These are phyloP conservation scores for Dissostichus mawsoni DNA, from an alignment of 2,113 vertebrate species.

Conservation along the genomic window DNA sequence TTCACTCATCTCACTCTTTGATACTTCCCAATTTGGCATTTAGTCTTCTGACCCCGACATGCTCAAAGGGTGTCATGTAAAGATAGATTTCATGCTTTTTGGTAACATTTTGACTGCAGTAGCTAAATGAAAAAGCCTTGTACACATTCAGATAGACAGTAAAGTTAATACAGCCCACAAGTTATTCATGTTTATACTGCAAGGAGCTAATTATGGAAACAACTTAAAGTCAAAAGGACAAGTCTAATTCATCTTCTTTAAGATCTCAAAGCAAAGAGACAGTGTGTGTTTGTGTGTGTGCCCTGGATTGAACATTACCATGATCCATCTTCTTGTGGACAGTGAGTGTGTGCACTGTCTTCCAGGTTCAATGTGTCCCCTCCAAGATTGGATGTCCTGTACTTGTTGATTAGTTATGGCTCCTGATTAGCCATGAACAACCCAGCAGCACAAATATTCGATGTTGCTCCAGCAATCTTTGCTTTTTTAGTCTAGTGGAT, in stretches of 20 bases:
- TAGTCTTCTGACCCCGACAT: neutral
- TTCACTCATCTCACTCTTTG: no score
- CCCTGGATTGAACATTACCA: constrained; percentile 18
- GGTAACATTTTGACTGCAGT: constrained; percentile 15
- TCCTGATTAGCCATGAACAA: neutral
- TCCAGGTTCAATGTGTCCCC: neutral
- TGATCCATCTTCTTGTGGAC: constrained; percentile 15
- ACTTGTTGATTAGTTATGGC: constrained; percentile 15
- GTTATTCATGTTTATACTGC: constrained; percentile 20
- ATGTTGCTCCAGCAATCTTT: no score
- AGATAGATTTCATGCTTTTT: constrained; percentile 1
- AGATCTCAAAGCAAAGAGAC: constrained; percentile 23
- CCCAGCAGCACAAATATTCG: no score
- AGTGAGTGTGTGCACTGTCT: neutral
- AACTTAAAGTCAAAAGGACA: neutral
- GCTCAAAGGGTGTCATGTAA: neutral
- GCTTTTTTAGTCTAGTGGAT: no score
- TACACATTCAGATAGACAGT: constrained; percentile 3
- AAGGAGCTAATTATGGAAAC: neutral
- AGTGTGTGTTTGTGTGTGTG: constrained; percentile 1
- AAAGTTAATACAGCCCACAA: constrained; percentile 22
- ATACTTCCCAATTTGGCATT: no score
- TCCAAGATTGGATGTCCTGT: neutral
- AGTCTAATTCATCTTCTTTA: constrained; percentile 23
- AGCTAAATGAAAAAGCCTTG: constrained; percentile 14